Conservation (phyloP, 1,140 invertebrate species). For the Oppia nitens region DNA sequence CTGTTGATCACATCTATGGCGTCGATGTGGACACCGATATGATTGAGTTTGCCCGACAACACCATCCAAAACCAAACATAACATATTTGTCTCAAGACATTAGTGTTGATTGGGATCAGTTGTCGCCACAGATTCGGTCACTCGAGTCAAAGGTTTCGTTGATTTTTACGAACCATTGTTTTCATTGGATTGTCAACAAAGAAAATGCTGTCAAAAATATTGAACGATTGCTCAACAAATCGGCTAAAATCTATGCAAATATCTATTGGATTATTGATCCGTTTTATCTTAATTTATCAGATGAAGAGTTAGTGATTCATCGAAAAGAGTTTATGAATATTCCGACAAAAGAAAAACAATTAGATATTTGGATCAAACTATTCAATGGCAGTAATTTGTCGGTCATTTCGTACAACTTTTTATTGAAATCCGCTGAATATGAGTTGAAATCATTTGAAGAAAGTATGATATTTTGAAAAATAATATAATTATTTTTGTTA, state of each 20-base stretch:
- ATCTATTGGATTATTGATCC: background rate
- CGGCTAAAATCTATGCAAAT: background rate
- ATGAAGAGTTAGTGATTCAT: background rate
- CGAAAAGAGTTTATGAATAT: background rate
- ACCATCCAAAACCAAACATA: background rate
- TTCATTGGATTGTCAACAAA: slow-evolving; percentile 11
- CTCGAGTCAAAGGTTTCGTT: slow-evolving; percentile 7
- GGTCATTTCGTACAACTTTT: background rate
- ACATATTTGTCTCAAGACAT: background rate
- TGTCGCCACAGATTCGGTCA: background rate
- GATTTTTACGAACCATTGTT: slow-evolving; percentile 5
- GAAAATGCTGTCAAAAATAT: background rate
- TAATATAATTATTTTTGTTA: too few relatives aligned
- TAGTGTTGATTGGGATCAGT: slow-evolving; percentile 2
- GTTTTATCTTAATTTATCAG: background rate
- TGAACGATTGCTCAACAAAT: background rate
- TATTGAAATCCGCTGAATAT: background rate
- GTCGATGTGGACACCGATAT: slow-evolving; percentile 2
- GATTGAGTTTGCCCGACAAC: background rate
- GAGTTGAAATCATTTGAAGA: background rate
- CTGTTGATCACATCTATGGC: background rate
- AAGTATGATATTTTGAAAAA: background rate
- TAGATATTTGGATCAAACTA: background rate
- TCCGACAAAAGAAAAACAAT: slow-evolving; percentile 4
- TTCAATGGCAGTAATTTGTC: background rate